These are phyloP conservation scores for Minunthozetes semirufus DNA, from an alignment of 2,888 invertebrate genomes.

Conservation along the genomic window DNA sequence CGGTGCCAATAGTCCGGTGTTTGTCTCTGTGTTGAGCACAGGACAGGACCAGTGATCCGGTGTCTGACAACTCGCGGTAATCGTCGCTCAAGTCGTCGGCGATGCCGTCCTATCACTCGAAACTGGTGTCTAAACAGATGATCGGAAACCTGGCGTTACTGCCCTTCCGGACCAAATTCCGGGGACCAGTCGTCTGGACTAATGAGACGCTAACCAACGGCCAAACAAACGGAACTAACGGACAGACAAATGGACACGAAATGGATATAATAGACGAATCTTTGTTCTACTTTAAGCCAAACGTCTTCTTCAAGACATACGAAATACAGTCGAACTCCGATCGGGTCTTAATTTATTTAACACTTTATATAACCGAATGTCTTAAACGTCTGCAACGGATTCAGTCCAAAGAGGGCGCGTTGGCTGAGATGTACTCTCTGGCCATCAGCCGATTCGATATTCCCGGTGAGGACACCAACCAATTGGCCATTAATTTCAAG, in stretches of 20 bases:
- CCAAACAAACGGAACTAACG: neutral
- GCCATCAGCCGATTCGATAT: conserved; percentile 70
- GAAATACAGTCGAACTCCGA: conserved; percentile 97
- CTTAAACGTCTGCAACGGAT: conserved; percentile 88
- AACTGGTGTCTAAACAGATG: conserved; percentile 64
- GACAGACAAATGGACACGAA: conserved; percentile 50
- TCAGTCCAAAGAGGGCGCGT: conserved; percentile 71
- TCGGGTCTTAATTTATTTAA: conserved; percentile 91
- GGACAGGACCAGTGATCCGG: no score
- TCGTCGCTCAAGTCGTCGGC: neutral
- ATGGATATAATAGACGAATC: conserved; percentile 96
- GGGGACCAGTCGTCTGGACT: conserved; percentile 66
- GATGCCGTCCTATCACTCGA: conserved; percentile 88
- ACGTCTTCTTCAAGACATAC: conserved; percentile 97
- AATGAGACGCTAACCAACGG: neutral
- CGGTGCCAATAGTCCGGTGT: no score
- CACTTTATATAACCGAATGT: conserved; percentile 95
- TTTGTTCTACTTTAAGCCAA: conserved; percentile 93
- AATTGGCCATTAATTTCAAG: neutral
- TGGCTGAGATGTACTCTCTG: conserved; percentile 91
- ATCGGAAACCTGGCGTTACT: conserved; percentile 89
- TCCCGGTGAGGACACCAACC: conserved; percentile 59
- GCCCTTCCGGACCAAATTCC: conserved; percentile 77
- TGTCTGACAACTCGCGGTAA: neutral
- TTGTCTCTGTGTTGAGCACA: no score